These are phyloP conservation scores for Leucoraja erinaceus DNA, from an alignment of 2,113 vertebrate genomes.

Conservation along the genomic window DNA sequence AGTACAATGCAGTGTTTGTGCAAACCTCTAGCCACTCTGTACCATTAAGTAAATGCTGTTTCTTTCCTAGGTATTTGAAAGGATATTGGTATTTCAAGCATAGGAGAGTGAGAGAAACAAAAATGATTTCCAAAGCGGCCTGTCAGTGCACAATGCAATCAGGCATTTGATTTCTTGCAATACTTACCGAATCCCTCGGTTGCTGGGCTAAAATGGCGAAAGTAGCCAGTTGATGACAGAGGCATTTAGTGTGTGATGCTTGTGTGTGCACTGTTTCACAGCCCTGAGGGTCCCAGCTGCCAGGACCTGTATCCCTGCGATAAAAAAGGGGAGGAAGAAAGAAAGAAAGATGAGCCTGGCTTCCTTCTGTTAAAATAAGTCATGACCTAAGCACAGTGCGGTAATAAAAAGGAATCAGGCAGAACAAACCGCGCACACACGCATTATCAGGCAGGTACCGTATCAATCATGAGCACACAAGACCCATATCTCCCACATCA, in stretches of 20 bases:
- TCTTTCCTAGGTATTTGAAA: neutral
- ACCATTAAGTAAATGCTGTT: neutral
- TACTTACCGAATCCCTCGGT: slow-evolving; percentile 86
- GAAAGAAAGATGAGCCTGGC: slow-evolving; percentile 39
- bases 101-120: neutral
- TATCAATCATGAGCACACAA: neutral
- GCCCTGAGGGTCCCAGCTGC: slow-evolving; percentile 91
- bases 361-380: neutral
- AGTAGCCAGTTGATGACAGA: slow-evolving; percentile 88
- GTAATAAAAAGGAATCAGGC: slow-evolving; percentile 40
- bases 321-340: slow-evolving; percentile 45
- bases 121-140: neutral
- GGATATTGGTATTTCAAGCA: neutral
- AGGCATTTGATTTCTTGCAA: neutral
- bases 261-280: slow-evolving; percentile 89
- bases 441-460: neutral
- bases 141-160: slow-evolving; percentile 4
- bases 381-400: neutral
- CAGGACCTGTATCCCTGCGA: slow-evolving; percentile 80
- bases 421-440: slow-evolving; percentile 40
- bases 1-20: neutral
- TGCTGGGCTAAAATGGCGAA: slow-evolving; percentile 89
- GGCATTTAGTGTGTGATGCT: slow-evolving; percentile 87
- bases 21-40: neutral
- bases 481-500: neutral